Evolutionary conservation across 2,888 invertebrate genomes (phyloP).

Genomic region (Drosophila meridionalis): DNA sequence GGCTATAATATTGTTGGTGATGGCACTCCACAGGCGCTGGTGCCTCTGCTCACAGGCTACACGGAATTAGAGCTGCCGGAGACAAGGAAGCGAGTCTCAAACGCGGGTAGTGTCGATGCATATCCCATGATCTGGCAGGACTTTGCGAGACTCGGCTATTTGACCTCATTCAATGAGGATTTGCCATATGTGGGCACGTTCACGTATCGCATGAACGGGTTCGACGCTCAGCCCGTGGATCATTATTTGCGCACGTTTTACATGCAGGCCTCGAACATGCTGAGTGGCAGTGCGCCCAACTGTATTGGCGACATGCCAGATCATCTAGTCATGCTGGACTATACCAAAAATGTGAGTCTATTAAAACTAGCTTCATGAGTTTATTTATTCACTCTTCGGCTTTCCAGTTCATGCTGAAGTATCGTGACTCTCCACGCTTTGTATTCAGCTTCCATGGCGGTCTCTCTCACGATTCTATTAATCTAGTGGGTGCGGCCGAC

Average conservation of each 20-base stretch:
- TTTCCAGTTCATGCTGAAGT: constrained; percentile 87
- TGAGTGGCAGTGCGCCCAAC: constrained; percentile 86
- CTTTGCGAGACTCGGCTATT: constrained; percentile 89
- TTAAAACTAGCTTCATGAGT: no score
- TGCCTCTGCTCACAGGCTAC: constrained; percentile 94
- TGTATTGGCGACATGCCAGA: constrained; percentile 91
- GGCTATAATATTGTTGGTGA: constrained; percentile 95
- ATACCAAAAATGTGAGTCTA: constrained; percentile 88
- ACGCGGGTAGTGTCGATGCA: constrained; percentile 89
- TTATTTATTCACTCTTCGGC: constrained; percentile 24
- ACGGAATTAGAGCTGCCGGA: constrained; percentile 95
- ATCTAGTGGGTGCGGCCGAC: constrained; percentile 91
- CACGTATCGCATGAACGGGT: constrained; percentile 95
- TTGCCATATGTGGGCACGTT: constrained; percentile 93
- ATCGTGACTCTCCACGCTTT: constrained; percentile 90
- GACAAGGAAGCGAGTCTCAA: constrained; percentile 89
- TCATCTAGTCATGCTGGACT: constrained; percentile 89
- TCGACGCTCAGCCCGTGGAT: constrained; percentile 92
- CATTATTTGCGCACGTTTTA: constrained; percentile 95
- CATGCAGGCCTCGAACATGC: constrained; percentile 88
- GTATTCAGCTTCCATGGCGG: constrained; percentile 95
- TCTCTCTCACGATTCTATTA: constrained; percentile 94
- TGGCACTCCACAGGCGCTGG: constrained; percentile 94
- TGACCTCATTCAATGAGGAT: constrained; percentile 95
- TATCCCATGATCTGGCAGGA: constrained; percentile 96